These are phyloP conservation scores for Lochmaea capreae DNA, from an alignment of 2,888 invertebrate genomes.

Conservation along the genomic window DNA sequence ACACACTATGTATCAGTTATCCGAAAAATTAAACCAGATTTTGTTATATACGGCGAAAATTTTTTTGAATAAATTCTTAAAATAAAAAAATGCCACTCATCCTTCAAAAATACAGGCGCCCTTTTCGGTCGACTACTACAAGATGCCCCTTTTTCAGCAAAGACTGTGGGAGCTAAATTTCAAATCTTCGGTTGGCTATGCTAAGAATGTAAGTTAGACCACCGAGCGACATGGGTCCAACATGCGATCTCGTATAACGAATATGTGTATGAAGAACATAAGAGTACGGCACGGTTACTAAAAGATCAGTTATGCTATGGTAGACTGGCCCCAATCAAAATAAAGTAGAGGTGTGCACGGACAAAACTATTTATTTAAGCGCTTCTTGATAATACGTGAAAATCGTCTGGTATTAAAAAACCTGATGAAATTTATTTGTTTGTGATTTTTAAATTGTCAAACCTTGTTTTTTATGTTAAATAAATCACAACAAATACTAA, in stretches of 20 bases:
- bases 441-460: too few species aligned
- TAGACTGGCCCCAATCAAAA: slow-evolving; percentile 10
- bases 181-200: slow-evolving; percentile 50
- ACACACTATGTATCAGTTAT: neutral
- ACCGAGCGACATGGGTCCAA: slow-evolving; percentile 46
- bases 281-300: slow-evolving; percentile 18
- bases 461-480: too few species aligned
- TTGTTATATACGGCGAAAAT: too few species aligned
- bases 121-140: slow-evolving; percentile 24
- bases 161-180: slow-evolving; percentile 46
- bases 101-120: slow-evolving; percentile 36
- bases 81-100: slow-evolving; percentile 35
- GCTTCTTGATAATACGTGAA: neutral
- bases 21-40: neutral
- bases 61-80: slow-evolving; percentile 18
- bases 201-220: slow-evolving; percentile 54
- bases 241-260: slow-evolving; percentile 20
- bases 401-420: too few species aligned
- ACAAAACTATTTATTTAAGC: neutral
- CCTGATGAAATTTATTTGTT: too few species aligned
- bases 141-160: slow-evolving; percentile 32
- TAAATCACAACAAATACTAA: too few species aligned
- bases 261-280: slow-evolving; percentile 19
- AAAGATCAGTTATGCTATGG: slow-evolving; percentile 13
- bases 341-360: slow-evolving; percentile 8